Evolutionary conservation across 2,797 vertebrate species (phyloP).

Genomic region (Anabas testudineus): DNA sequence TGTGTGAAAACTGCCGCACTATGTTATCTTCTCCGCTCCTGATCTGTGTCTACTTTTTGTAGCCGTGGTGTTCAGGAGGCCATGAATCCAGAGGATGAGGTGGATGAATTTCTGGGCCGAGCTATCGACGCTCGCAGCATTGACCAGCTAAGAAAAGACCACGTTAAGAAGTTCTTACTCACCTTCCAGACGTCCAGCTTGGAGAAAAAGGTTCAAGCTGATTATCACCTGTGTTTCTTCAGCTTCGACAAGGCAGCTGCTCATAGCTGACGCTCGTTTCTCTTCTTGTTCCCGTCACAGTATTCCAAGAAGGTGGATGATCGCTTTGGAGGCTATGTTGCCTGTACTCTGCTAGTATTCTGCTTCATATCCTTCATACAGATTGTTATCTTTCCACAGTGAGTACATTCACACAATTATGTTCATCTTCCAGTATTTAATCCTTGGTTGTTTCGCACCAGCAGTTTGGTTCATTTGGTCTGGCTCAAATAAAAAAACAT

Average conservation of each 20-base stretch:
- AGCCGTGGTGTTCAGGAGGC: constrained; percentile 93
- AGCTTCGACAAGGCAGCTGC: not conserved
- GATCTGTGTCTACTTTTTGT: constrained; percentile 8
- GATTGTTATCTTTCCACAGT: constrained; percentile 93
- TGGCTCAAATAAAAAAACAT: not conserved
- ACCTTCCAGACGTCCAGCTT: constrained; percentile 94
- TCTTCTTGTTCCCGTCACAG: constrained; percentile 70
- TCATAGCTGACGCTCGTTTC: constrained; percentile 9
- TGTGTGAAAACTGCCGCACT: not conserved
- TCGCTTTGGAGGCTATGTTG: constrained; percentile 93
- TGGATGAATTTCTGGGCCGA: constrained; percentile 94
- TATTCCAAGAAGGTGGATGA: constrained; percentile 96
- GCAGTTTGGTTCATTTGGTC: constrained; percentile 7
- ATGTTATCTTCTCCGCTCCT: not conserved
- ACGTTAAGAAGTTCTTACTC: constrained; percentile 94
- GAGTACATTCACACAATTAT: constrained; percentile 72
- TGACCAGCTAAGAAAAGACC: constrained; percentile 95
- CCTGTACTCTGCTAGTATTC: constrained; percentile 93
- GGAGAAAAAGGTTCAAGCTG: constrained; percentile 91
- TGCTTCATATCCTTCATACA: constrained; percentile 97
- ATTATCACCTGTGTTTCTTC: not conserved
- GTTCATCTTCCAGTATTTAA: not conserved
- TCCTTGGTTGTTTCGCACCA: not conserved
- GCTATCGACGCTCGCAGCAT: constrained; percentile 97
- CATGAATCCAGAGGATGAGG: constrained; percentile 95